phyloP scores from a whole-genome alignment of 2,113 vertebrate genomes.

The Accipiter virgatus region DNA sequence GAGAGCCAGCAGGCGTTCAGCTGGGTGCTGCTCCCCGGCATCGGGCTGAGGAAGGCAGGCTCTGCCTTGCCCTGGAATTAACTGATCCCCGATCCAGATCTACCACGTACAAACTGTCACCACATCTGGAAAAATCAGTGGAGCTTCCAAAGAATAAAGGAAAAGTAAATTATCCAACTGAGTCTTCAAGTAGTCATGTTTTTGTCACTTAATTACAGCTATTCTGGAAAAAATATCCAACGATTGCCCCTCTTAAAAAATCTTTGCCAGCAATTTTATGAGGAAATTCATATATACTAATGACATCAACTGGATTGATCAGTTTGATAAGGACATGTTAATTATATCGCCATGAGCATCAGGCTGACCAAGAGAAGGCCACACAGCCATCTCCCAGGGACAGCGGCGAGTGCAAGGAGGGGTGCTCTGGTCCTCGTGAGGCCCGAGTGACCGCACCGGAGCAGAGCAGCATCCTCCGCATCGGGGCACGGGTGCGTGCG shows the following conservation, averaged over 20 bases:
- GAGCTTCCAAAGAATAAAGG: background rate
- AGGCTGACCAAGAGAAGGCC: background rate
- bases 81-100: accelerated
- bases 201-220: background rate
- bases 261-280: background rate
- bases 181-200: background rate
- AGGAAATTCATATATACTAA: slow-evolving; percentile 1
- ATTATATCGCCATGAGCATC: background rate
- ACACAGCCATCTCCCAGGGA: background rate
- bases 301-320: background rate
- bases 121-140: background rate
- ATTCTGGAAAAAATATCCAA: background rate
- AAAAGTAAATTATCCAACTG: background rate
- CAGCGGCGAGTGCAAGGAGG: background rate
- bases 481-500: accelerated
- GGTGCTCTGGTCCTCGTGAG: background rate
- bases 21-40: background rate
- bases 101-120: background rate
- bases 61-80: background rate
- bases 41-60: background rate
- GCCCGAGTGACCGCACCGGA: background rate
- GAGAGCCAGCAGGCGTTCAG: accelerated
- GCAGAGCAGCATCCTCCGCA: background rate
- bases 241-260: background rate
- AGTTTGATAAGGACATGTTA: background rate